Evolutionary conservation across 2,888 invertebrate genomes (phyloP).

Genomic region (Zelleria hepariella): DNA sequence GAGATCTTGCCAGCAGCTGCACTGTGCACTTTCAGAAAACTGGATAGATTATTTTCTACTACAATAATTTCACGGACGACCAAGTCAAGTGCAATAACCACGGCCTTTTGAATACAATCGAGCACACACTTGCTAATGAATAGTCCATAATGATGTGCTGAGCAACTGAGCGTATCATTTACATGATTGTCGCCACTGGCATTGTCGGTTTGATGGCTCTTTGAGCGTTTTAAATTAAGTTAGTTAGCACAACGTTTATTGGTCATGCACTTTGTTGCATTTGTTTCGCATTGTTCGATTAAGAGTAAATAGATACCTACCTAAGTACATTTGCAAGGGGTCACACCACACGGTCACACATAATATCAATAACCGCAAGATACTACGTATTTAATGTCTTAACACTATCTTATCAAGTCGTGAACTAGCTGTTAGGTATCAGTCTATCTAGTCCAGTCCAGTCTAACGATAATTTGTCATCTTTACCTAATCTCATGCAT

Average conservation of each 20-base stretch:
- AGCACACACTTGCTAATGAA: conserved; percentile 35
- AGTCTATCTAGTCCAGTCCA: too few species aligned
- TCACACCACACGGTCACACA: too few species aligned
- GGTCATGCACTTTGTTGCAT: background rate
- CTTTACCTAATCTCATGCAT: too few species aligned
- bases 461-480: too few species aligned
- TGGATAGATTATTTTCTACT: background rate
- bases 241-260: background rate
- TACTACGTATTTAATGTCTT: too few species aligned
- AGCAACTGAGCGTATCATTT: conserved; percentile 8
- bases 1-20: too few species aligned
- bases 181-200: conserved; percentile 3
- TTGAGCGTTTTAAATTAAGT: background rate
- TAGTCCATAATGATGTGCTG: conserved; percentile 16
- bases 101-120: conserved; percentile 38
- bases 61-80: conserved; percentile 31
- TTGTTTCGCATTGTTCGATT: background rate
- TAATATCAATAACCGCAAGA: too few species aligned
- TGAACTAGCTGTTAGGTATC: too few species aligned
- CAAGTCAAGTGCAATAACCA: conserved; percentile 36
- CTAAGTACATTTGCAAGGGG: background rate
- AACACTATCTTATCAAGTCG: too few species aligned
- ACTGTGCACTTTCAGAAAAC: too few species aligned
- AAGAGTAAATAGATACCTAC: too few species aligned
- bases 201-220: background rate